phyloP scores from a whole-genome alignment of 2,113 vertebrate genomes.

The Serilophus lunatus region DNA sequence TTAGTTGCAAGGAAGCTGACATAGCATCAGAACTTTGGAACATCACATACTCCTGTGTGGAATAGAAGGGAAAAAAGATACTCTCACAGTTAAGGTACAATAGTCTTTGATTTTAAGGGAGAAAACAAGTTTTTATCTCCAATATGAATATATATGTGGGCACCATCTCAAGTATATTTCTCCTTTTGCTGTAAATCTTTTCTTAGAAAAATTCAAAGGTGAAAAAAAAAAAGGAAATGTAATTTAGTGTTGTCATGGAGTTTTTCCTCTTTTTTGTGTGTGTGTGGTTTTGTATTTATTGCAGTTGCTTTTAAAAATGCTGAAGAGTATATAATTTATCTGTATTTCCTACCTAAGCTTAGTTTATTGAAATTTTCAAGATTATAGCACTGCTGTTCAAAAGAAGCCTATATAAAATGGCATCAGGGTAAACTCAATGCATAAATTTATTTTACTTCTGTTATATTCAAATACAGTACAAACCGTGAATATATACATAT shows the following conservation, averaged over 20 bases:
- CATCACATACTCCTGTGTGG: not conserved
- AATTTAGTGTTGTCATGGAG: not conserved
- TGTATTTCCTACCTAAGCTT: not conserved
- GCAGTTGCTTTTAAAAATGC: not conserved
- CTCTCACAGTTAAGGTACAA: not conserved
- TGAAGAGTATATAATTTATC: not conserved
- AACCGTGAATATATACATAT: not conserved
- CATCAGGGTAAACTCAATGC: not conserved
- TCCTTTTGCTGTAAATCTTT: not conserved
- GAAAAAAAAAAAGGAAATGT: not conserved
- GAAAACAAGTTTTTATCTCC: not conserved
- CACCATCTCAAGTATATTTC: not conserved
- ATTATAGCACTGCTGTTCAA: not conserved
- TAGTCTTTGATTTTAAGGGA: not conserved
- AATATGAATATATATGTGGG: not conserved
- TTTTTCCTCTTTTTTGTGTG: not conserved
- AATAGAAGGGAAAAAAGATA: not conserved
- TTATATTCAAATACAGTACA: not conserved
- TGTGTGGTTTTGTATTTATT: not conserved
- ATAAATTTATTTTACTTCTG: not conserved
- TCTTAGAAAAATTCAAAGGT: not conserved
- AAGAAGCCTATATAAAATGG: not conserved
- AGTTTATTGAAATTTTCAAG: not conserved
- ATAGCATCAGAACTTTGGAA: not conserved
- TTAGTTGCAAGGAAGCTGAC: not conserved